A percentile compares a stretch with the other conserved stretches of the same genome.
Conservation (phyloP, 2,888 invertebrate species). For the Branchipolynoe longqiensis region DNA sequence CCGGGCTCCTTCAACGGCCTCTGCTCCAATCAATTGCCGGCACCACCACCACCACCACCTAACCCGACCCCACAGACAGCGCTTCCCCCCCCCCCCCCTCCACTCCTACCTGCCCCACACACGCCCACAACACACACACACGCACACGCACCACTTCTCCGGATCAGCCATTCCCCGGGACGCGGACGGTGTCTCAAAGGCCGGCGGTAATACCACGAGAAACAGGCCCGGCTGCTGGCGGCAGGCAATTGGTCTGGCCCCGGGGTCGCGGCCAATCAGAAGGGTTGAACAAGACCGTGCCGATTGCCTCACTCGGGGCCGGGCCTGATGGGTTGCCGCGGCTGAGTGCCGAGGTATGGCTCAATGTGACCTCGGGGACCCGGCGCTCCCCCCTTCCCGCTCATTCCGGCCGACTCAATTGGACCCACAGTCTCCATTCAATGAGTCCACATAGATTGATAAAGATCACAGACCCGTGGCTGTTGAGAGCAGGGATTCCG, state of each 20-base stretch:
- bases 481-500: constrained; percentile 56
- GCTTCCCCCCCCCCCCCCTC: constrained; percentile 9
- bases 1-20: constrained; percentile 20
- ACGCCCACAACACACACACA: too few species aligned
- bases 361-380: constrained; percentile 50
- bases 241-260: constrained; percentile 41
- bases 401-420: constrained; percentile 51
- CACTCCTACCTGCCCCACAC: too few species aligned
- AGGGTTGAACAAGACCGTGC: constrained; percentile 43
- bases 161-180: constrained; percentile 31
- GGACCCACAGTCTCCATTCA: constrained; percentile 51
- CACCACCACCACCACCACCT: too few species aligned
- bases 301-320: constrained; percentile 46
- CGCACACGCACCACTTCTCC: too few species aligned
- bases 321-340: constrained; percentile 20
- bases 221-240: constrained; percentile 38
- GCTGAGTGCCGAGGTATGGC: constrained; percentile 52
- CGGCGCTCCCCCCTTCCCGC: constrained; percentile 24
- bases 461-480: constrained; percentile 48
- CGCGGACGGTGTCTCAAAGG: constrained; percentile 38
- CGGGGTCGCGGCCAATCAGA: constrained; percentile 46
- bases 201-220: constrained; percentile 40
- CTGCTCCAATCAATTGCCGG: constrained; percentile 49
- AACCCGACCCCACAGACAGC: not conserved
- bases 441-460: constrained; percentile 55